A percentile compares a stretch with the other conserved stretches of the same genome.
Conservation (phyloP, 2,113 vertebrate species). For the Bubo blakistoni region DNA sequence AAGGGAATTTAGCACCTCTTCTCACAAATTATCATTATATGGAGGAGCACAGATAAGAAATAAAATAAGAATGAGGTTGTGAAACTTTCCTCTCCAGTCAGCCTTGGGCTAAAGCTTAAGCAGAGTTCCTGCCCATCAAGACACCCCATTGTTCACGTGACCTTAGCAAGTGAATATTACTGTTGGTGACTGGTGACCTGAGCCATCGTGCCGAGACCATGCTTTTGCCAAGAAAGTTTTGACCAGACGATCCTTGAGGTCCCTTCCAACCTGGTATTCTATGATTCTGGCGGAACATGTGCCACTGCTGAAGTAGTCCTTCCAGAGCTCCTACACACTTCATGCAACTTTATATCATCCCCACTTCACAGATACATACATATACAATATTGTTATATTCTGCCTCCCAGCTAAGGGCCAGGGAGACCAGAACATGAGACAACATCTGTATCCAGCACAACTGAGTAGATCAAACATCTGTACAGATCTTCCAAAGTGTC, state of each 20-base stretch:
- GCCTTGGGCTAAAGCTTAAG: neutral
- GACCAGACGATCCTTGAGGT: too few relatives aligned
- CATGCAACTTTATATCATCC: neutral
- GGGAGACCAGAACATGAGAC: neutral
- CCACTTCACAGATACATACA: neutral
- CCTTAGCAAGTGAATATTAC: neutral
- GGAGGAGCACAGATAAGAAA: neutral
- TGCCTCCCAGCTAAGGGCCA: neutral
- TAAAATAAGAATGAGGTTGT: neutral
- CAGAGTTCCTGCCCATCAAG: neutral
- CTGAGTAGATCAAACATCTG: too few relatives aligned
- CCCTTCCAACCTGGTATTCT: too few relatives aligned
- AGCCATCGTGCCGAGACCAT: too few relatives aligned
- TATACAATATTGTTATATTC: neutral
- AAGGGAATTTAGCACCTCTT: neutral
- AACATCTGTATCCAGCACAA: neutral
- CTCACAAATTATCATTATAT: neutral
- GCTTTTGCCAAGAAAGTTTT: too few relatives aligned
- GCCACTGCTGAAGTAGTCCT: neutral
- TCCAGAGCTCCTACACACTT: neutral
- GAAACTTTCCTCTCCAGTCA: neutral
- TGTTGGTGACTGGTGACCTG: neutral
- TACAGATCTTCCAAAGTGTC: neutral
- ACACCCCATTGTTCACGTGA: rapidly evolving
- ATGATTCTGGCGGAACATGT: neutral